These are phyloP conservation scores for Drosophila greeni DNA, from an alignment of 2,888 invertebrate species.

Conservation along the genomic window DNA sequence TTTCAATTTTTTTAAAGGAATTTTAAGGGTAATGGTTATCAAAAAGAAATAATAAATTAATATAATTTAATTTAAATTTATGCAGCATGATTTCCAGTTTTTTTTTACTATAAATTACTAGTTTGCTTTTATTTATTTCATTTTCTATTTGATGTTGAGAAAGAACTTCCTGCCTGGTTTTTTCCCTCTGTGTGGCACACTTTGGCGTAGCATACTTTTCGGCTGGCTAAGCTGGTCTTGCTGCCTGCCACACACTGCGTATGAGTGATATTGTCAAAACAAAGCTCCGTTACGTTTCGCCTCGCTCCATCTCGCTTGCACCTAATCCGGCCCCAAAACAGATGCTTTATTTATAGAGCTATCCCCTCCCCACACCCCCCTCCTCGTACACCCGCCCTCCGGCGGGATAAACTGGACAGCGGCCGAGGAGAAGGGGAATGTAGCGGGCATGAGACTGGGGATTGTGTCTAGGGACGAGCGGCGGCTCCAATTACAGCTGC, in stretches of 20 bases:
- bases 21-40: no score
- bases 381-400: background rate
- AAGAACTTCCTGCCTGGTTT: background rate
- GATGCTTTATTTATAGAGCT: slow-evolving; percentile 35
- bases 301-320: slow-evolving; percentile 12
- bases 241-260: slow-evolving; percentile 22
- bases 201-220: slow-evolving; percentile 35
- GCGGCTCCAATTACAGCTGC: slow-evolving; percentile 39
- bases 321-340: slow-evolving; percentile 27
- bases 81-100: background rate
- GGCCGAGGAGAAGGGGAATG: background rate
- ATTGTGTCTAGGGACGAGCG: slow-evolving; percentile 21
- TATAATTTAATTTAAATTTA: no score
- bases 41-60: background rate
- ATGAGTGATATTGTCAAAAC: slow-evolving; percentile 35
- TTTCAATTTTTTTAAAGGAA: background rate
- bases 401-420: slow-evolving; percentile 22
- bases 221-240: slow-evolving; percentile 30
- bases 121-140: background rate
- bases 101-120: background rate
- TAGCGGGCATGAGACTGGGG: background rate
- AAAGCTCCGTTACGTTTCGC: slow-evolving; percentile 6
- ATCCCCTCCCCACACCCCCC: background rate
- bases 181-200: background rate
- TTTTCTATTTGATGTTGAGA: background rate